A percentile compares a stretch with the other conserved stretches of the same genome.
These are phyloP conservation scores for Stegastes partitus DNA, from an alignment of 2,113 vertebrate species.

Conservation along the genomic window DNA sequence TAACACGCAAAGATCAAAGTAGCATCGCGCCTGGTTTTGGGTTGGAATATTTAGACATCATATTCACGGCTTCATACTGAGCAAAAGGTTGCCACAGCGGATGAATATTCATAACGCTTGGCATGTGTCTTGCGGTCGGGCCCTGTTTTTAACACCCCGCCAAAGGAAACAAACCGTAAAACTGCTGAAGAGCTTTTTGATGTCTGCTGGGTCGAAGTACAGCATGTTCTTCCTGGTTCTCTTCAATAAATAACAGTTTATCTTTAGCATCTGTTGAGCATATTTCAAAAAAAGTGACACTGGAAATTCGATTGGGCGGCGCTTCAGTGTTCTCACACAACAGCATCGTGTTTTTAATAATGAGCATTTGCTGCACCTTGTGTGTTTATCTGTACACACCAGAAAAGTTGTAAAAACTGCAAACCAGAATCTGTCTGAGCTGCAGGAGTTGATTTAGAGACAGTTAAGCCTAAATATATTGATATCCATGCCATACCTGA, in stretches of 20 bases:
- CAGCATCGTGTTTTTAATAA: background rate
- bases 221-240: slow-evolving; percentile 57
- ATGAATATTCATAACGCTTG: slow-evolving; percentile 60
- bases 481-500: too few relatives aligned
- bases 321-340: background rate
- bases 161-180: slow-evolving; percentile 72
- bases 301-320: background rate
- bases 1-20: slow-evolving; percentile 36
- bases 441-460: background rate
- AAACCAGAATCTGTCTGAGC: background rate
- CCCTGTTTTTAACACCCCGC: slow-evolving; percentile 46
- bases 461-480: too few relatives aligned
- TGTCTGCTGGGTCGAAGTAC: slow-evolving; percentile 49
- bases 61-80: slow-evolving; percentile 36
- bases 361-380: background rate
- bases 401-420: too few relatives aligned
- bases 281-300: slow-evolving; percentile 18
- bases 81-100: slow-evolving; percentile 28
- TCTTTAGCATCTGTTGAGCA: slow-evolving; percentile 35
- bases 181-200: slow-evolving; percentile 60
- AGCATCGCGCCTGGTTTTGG: slow-evolving; percentile 14
- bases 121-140: slow-evolving; percentile 35
- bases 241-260: slow-evolving; percentile 54
- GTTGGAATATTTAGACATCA: slow-evolving; percentile 44
- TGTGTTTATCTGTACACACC: background rate